Evolutionary conservation across 2,797 vertebrate genomes (phyloP), one percentile per base, ranked within the genome.

Genomic region (Pangasius krempfi): DNA sequence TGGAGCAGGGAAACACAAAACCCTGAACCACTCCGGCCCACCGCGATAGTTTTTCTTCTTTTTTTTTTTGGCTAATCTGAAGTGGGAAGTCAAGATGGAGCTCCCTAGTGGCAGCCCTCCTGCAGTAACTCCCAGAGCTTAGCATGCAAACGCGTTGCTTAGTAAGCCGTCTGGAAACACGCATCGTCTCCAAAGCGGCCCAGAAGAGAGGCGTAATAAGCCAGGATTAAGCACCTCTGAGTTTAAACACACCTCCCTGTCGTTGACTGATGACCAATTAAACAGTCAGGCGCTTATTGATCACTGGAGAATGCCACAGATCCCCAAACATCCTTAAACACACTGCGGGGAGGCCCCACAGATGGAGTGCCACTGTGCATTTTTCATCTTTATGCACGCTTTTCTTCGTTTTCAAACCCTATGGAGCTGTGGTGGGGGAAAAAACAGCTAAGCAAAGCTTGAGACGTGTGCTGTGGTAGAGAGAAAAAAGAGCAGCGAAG

Each of bases 231-330:
- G 95, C 94, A 95, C 95, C 95, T 93, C 94, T 91, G 91, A 94
- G 93, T 94, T 95, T 94, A 94, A 94, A 95, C 93, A 93, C 93
- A 92, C 94, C 94, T 93, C 93, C 88, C 90, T 91, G 94, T 94
- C 95, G 93, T 91, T 96, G 96, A 96, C 93, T 96, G 95, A 96
- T 96, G 94, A 95, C 94, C 95, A 96, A 96, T 96, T 96, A 96
- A 94, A 94, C 92, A 94, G 93, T 96, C 93, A 93, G 90, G 93
- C 93, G 85, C 93, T 92, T 95, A 96, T 95, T 95, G 96, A 96
- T 96, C 94, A 96, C 91, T 44, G 83, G 92, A 92, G 93, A 94
- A 93, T 86, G 88, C 92, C 91, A 91, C 90, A 88, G 90, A 92
- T 92, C 93, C 90, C 91, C 92, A 92, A 94, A 93, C 92, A 91